Evolutionary conservation across 2,113 vertebrate species (phyloP).

Genomic region (Garra rufa): DNA sequence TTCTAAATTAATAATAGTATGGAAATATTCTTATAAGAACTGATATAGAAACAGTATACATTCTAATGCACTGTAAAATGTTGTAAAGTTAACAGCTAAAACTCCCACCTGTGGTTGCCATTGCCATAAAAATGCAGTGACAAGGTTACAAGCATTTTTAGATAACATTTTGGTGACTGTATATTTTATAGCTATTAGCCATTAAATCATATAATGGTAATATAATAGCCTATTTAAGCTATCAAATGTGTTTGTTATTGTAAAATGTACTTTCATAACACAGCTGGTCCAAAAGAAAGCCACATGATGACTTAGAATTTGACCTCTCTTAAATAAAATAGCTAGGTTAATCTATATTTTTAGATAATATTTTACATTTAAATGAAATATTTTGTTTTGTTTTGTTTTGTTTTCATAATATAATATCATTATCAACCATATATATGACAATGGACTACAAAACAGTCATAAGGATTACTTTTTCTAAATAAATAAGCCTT

Average conservation of each 20-base stretch:
- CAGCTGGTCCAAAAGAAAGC: not conserved
- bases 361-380: not conserved
- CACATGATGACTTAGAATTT: not conserved
- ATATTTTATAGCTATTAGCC: not conserved
- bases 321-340: not conserved
- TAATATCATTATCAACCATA: not conserved
- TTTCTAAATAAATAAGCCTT: too few relatives aligned
- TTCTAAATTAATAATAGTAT: not conserved
- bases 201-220: not conserved
- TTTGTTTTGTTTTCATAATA: not conserved
- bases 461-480: too few relatives aligned
- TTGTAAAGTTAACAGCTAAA: not conserved
- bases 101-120: not conserved
- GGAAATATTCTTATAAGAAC: not conserved
- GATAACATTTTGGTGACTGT: not conserved
- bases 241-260: not conserved
- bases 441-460: too few relatives aligned
- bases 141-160: not conserved
- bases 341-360: not conserved
- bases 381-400: not conserved
- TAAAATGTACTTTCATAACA: not conserved
- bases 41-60: not conserved
- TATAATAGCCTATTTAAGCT: not conserved
- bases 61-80: not conserved
- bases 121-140: not conserved